These are phyloP conservation scores for Mionectes macconnelli DNA, from an alignment of 2,113 vertebrate genomes.

Conservation along the genomic window DNA sequence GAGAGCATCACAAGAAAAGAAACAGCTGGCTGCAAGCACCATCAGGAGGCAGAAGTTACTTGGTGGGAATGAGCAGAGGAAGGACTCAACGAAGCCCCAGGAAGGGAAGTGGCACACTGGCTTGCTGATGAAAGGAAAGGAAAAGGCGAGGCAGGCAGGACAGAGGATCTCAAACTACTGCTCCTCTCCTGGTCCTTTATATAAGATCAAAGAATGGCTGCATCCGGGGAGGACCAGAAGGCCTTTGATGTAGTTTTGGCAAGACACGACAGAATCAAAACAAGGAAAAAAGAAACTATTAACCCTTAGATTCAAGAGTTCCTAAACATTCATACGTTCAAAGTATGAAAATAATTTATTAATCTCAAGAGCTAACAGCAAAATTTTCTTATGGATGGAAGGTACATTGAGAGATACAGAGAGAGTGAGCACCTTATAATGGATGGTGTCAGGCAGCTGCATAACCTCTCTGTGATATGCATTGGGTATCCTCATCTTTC, in stretches of 20 bases:
- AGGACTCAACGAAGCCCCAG: not conserved
- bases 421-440: not conserved
- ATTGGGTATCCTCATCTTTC: not conserved
- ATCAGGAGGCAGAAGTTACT: not conserved
- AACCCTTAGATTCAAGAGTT: not conserved
- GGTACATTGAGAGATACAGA: not conserved
- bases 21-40: not conserved
- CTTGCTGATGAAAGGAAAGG: slow-evolving; percentile 6
- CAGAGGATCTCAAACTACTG: not conserved
- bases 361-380: not conserved
- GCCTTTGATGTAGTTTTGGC: slow-evolving; percentile 60
- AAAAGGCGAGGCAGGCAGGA: slow-evolving; percentile 40
- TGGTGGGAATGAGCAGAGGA: not conserved
- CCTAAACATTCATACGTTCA: not conserved
- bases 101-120: not conserved
- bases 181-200: not conserved
- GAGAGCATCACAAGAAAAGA: not conserved
- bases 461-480: not conserved
- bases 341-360: not conserved
- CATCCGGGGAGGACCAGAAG: not conserved
- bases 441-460: not conserved
- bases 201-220: slow-evolving; percentile 45
- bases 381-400: not conserved
- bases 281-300: not conserved
- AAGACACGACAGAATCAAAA: slow-evolving; percentile 3